Evolutionary conservation across 2,113 vertebrate species (phyloP), one percentile per base, ranked within the genome.

Genomic region (Perca fluviatilis): DNA sequence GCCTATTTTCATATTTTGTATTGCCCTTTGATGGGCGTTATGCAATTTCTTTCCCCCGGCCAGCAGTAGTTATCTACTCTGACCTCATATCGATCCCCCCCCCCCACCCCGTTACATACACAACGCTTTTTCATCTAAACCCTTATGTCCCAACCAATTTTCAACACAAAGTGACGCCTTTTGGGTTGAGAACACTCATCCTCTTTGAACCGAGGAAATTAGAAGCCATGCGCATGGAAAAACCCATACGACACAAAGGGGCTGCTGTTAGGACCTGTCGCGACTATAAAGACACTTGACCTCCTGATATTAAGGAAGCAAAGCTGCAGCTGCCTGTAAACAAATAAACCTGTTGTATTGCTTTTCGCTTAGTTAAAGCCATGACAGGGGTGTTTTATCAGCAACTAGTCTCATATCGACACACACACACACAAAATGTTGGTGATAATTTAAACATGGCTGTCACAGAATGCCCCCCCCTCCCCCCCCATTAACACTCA

Each of bases 171-270:
- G 40, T 43, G 40, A 43, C 2, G 40, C 40, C 40, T 10, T 10
- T 43, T 43, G 40, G 40, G 40, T 43, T 11, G 43, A 65, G 63
- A 85, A 88, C 65, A 82, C 57, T 84, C 27, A 14, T 30, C 21
- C 27, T 56, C 78, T 90, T 84, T 89, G 69, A 89, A 93, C 47
- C 47, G 3, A 77, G 82, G 46, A 88, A 92, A 91, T 87, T 85
- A 79, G 82, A 84, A 84, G 84, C 73, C 75, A 83, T 74, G 84
- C 7, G 33, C 79, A 73, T 33, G 82, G 75, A 81, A 87, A 88
- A 86, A 80, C 47, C 64, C 79, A 18, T 30, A 46, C 25, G 25
- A 88, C 60, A 94, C 90, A 92, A 90, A 87, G 72, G 25, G 60
- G 3, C n/a, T 65, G 68, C 70, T 92, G 92, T 94, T 81, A 1